Conservation (phyloP, 2,797 vertebrate species). For the Gymnocypris eckloni region DNA sequence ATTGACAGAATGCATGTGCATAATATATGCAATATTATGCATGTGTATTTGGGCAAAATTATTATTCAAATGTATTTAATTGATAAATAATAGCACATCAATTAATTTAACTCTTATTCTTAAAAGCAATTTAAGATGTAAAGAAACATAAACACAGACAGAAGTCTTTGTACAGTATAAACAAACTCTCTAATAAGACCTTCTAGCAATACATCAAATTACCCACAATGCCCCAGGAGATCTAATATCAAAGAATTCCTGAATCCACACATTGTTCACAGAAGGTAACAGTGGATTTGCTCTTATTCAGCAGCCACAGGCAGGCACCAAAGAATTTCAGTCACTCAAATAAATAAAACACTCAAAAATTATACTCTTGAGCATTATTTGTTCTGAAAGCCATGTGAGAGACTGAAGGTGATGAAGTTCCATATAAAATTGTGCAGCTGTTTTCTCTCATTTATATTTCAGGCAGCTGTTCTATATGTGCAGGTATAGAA, state of each 20-base stretch:
- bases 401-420: not conserved
- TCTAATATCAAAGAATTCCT: conserved; percentile 6
- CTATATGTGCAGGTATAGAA: conserved; percentile 33
- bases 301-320: conserved; percentile 3
- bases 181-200: conserved; percentile 21
- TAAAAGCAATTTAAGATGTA: not conserved
- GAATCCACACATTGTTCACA: conserved; percentile 5
- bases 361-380: not conserved
- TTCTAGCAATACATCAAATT: conserved; percentile 15
- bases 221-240: not conserved
- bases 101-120: not conserved
- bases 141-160: conserved; percentile 2
- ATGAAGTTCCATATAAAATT: not conserved
- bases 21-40: too few relatives aligned
- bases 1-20: not conserved
- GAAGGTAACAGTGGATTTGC: not conserved
- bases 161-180: conserved; percentile 1
- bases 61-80: not conserved
- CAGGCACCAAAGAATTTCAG: not conserved
- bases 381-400: conserved; percentile 3
- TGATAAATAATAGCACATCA: not conserved
- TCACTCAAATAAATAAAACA: conserved; percentile 2
- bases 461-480: conserved; percentile 1
- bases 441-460: not conserved
- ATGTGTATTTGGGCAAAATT: not conserved